A percentile compares a stretch with the other conserved stretches of the same genome.
phyloP scores from a whole-genome alignment of 2,797 vertebrate species.

The Catostomus latipinnis region DNA sequence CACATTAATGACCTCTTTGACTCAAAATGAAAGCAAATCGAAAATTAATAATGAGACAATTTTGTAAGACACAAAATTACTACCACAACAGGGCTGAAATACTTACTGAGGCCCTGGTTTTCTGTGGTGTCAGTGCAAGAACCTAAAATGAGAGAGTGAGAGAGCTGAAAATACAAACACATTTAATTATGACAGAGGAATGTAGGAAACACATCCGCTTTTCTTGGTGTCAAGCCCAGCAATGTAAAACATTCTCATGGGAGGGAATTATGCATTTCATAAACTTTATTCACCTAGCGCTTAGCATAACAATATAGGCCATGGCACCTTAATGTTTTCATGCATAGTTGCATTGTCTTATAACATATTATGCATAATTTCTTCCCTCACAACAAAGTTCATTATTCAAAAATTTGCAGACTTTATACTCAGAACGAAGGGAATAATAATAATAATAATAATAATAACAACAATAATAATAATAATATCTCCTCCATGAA shows the following conservation, averaged over 20 bases:
- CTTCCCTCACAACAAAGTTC: neutral
- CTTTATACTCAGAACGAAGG: too few species aligned
- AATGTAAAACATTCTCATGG: neutral
- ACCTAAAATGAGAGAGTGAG: neutral
- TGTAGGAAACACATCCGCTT: conserved; percentile 2
- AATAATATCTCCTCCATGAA: neutral
- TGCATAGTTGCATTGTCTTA: neutral
- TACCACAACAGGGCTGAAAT: neutral
- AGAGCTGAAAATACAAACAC: conserved; percentile 13
- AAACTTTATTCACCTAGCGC: neutral
- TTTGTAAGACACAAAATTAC: neutral
- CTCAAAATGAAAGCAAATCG: neutral
- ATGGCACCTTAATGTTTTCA: neutral
- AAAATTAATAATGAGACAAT: neutral
- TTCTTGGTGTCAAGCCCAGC: neutral
- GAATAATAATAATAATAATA: too few species aligned
- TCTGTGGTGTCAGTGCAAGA: neutral
- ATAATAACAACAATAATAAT: neutral
- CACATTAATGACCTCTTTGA: neutral
- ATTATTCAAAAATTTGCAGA: neutral
- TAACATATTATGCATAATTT: conserved; percentile 7
- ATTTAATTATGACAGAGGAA: conserved; percentile 11
- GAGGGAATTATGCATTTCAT: neutral
- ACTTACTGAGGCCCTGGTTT: neutral
- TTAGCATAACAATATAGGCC: neutral